These are phyloP conservation scores for Macroteleia sp. DNA, from an alignment of 2,888 invertebrate genomes.

Conservation along the genomic window DNA sequence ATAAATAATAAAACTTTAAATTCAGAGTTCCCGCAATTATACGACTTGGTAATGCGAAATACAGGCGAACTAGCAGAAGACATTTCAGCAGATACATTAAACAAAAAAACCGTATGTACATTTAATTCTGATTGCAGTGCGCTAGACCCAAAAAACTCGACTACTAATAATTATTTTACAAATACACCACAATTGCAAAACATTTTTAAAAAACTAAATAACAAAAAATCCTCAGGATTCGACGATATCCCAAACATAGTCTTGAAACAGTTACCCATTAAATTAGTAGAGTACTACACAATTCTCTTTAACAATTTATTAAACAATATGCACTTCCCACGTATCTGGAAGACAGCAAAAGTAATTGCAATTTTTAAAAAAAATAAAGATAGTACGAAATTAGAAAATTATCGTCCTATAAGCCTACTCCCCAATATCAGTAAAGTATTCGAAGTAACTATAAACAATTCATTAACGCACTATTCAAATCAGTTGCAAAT, in stretches of 20 bases:
- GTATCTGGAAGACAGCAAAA: slow-evolving; percentile 53
- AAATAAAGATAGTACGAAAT: slow-evolving; percentile 25
- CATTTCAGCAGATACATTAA: no score
- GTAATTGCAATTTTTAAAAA: slow-evolving; percentile 31
- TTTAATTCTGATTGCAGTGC: no score
- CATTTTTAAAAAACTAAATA: slow-evolving; percentile 10
- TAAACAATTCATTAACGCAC: background rate
- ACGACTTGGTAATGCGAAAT: no score
- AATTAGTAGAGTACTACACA: no score
- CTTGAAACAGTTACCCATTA: slow-evolving; percentile 54
- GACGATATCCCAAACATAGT: slow-evolving; percentile 53
- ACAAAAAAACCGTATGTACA: no score
- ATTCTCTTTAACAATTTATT: slow-evolving; percentile 56
- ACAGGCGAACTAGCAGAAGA: no score
- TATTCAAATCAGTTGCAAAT: background rate
- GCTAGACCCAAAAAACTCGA: no score
- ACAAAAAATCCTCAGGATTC: slow-evolving; percentile 55
- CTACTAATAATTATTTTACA: background rate
- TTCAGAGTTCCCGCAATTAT: no score
- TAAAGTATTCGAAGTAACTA: slow-evolving; percentile 23
- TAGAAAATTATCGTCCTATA: slow-evolving; percentile 9
- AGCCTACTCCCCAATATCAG: slow-evolving; percentile 42
- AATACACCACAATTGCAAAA: background rate
- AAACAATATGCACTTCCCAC: slow-evolving; percentile 36
- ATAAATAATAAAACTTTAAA: background rate